Base-by-base conservation (phyloP, 2,113 vertebrate genomes). In the Pycnonotus jocosus region DNA sequence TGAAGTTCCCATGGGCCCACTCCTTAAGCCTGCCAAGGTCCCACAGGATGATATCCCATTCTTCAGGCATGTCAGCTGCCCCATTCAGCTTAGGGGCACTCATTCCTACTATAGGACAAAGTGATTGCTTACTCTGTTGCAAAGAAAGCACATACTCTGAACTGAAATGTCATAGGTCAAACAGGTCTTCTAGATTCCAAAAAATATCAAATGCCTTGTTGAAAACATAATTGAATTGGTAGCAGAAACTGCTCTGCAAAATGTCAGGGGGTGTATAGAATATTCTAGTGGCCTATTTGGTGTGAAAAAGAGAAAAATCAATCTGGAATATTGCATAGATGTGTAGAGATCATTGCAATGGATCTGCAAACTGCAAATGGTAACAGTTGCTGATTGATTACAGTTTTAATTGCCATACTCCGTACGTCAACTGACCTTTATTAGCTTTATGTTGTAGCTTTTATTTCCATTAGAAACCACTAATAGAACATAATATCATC, bases 381-480 rank as follows among this genome's bases (percentile, higher is more conserved):
- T 37, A 85, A 76, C 31, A 53, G 31, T 17, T 82, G 21, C 54
- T 79, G 88, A 77, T 53, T 80, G 58, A 94, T 88, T 92, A 69
- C 1, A 1, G 37, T 61, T 92, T 79, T 64, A 94, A 94, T 96
- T 90, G 74, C 68, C 58, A 47, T 61, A 27, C 11, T 72, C 14
- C 1, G 2, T 57, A 73, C 42, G 62, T 66, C 81, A 84, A 81
- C 56, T 35, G 78, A 81, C 73, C 50, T 86, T 82, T 90, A 61
- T 82, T 14, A 4, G 54, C 79, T 90, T 85, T 83, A 51, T 66
- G 28, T 61, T 66, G 54, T 81, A 93, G 82, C 38, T 88, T 92
- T 92, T 80, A 88, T 92, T 93, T 88, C 92, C 50, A 81, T 92
- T 86, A 93, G 82, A 80, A 93, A 90, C 62, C 88, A 61, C 68